Evolutionary conservation across 2,113 vertebrate species (phyloP), one percentile per base, ranked within the genome.

Genomic region (Thamnophis sirtalis): DNA sequence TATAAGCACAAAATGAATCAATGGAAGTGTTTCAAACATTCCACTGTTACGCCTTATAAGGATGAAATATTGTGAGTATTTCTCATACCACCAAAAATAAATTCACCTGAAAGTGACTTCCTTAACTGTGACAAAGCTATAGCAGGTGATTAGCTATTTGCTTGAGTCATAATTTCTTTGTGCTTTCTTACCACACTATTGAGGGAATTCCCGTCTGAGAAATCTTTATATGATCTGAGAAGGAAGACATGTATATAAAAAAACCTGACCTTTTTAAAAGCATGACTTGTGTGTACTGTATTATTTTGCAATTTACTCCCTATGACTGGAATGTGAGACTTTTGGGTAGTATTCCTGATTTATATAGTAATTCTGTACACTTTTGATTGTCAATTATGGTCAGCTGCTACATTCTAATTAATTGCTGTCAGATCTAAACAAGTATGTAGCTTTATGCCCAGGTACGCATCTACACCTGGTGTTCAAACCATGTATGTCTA

Each of bases 151-250:
- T 38, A 48, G 56, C 91, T 3, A 80, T 92, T 90, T 92, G 92
- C 88, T 93, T 93, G 95, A 95, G n/a, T 95, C 95, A 94, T n/a
- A 54, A 80, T 88, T 54, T 6, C 2, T 0, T 43, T 26, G 68
- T 91, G 49, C 10, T 91, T 93, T 88, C 68, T 3, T 84, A 91
- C 50, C 63, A 54, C 43, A 3, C 1, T 9, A 1, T 33, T 86
- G 4, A 89, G 94, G 94, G 87, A 56, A 95, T 96, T 95, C 91
- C 95, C 93, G 28, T 85, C 86, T 90, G 87, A 91, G 85, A 93
- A 91, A 49, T 56, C 90, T 53, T 92, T 88, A 90, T 63, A 0
- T 53, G 49, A 60, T 28, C 63, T 60, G 56, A 93, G 88, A 51
- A 90, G 56, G 91, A 92, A 85, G 85, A 43, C 24, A 50, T 56